phyloP scores from a whole-genome alignment of 2,888 invertebrate species.

The Noctua pronuba region DNA sequence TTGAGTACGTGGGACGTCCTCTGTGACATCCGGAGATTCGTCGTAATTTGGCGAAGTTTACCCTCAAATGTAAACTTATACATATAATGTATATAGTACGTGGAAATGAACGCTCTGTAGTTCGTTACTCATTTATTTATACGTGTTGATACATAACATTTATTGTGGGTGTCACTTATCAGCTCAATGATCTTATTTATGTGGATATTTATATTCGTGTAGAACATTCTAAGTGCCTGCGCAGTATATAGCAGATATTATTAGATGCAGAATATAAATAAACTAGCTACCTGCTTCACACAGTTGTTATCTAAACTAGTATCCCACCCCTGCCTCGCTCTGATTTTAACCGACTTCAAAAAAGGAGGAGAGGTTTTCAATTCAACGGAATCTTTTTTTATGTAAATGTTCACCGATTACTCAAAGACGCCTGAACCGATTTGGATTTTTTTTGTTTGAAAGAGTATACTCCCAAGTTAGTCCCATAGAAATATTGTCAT shows the following conservation, averaged over 20 bases:
- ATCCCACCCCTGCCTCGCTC: background rate
- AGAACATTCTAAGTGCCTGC: constrained; percentile 12
- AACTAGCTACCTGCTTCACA: background rate
- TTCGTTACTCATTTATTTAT: constrained; percentile 11
- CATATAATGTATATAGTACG: background rate
- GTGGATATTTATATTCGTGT: constrained; percentile 8
- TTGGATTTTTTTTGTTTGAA: no score
- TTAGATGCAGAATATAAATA: constrained; percentile 6
- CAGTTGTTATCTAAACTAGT: background rate
- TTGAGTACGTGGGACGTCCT: constrained; percentile 19
- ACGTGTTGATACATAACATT: constrained; percentile 24
- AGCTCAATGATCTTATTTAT: constrained; percentile 25
- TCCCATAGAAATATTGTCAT: no score
- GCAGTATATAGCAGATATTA: background rate
- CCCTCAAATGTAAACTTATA: background rate
- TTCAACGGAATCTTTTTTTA: no score
- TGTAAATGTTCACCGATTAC: no score
- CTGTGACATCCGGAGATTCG: constrained; percentile 27
- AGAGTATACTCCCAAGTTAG: no score
- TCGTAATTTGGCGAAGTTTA: constrained; percentile 33
- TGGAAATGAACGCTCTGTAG: background rate
- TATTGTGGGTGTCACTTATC: constrained; percentile 36
- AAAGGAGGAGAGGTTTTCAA: no score
- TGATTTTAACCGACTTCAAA: no score
- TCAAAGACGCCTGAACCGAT: no score